A percentile compares a stretch with the other conserved stretches of the same genome.
Conservation (phyloP, 2,888 invertebrate genomes). For the Gonocerus acuteangulatus region DNA sequence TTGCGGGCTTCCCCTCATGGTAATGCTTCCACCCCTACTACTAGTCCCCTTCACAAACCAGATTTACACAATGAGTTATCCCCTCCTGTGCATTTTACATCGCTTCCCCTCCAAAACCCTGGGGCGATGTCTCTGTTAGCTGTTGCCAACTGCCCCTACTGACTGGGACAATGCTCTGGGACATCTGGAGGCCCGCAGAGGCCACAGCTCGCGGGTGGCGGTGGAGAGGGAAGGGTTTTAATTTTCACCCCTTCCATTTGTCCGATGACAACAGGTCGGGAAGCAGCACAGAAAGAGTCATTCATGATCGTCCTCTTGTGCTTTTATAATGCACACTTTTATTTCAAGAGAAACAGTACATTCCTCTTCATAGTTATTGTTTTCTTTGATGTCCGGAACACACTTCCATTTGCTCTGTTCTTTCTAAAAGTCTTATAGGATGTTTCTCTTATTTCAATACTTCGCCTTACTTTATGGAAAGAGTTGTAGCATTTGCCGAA, state of each 20-base stretch:
- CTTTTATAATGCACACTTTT: neutral
- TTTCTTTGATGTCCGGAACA: neutral
- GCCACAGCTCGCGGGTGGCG: neutral
- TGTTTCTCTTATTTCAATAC: too few species aligned
- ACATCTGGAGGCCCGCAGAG: conserved; percentile 19
- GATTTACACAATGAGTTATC: conserved; percentile 18
- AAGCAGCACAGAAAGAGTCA: neutral
- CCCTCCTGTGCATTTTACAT: neutral
- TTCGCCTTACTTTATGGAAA: too few species aligned
- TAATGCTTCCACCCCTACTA: conserved; percentile 17
- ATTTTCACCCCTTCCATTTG: conserved; percentile 14
- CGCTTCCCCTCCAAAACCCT: neutral
- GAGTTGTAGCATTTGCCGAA: too few species aligned
- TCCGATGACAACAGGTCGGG: neutral
- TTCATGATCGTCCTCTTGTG: neutral
- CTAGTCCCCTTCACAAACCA: conserved; percentile 10
- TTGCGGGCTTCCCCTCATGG: conserved; percentile 19
- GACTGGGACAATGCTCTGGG: conserved; percentile 5
- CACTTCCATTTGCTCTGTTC: too few species aligned
- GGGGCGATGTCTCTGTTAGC: conserved; percentile 20
- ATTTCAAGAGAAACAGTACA: neutral
- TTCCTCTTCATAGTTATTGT: neutral
- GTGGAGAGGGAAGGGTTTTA: neutral
- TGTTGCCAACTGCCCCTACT: conserved; percentile 9
- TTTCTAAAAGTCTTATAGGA: too few species aligned